These are phyloP conservation scores for Centropus unirufus DNA, from an alignment of 2,113 vertebrate genomes.

Conservation along the genomic window DNA sequence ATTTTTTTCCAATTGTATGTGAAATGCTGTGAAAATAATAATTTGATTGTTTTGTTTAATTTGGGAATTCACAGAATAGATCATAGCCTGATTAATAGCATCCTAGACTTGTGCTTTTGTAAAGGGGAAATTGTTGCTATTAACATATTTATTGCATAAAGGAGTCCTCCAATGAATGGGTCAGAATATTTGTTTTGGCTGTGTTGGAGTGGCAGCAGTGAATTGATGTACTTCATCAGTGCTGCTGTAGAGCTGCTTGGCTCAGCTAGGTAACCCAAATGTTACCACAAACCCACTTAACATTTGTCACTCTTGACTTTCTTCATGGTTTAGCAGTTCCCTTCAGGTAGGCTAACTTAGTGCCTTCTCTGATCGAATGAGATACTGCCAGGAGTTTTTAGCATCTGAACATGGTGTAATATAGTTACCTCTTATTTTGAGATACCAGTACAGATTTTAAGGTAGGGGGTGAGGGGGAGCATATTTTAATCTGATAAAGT, in stretches of 20 bases:
- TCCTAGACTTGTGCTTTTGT: not conserved
- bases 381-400: not conserved
- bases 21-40: not conserved
- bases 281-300: not conserved
- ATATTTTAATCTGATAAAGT: not conserved
- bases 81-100: not conserved
- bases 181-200: not conserved
- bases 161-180: not conserved
- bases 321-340: not conserved
- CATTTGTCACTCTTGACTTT: not conserved
- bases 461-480: no score
- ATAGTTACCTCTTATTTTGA: not conserved
- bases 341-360: not conserved
- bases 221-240: fast-evolving
- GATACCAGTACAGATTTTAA: not conserved
- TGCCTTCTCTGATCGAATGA: not conserved
- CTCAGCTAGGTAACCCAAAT: not conserved
- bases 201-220: not conserved
- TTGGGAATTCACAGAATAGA: not conserved
- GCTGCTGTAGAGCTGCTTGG: not conserved
- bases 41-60: not conserved
- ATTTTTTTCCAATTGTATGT: not conserved
- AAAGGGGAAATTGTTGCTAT: not conserved
- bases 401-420: not conserved
- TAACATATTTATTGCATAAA: not conserved